phyloP scores from a whole-genome alignment of 2,113 vertebrate species.

The Zosterops borbonicus region DNA sequence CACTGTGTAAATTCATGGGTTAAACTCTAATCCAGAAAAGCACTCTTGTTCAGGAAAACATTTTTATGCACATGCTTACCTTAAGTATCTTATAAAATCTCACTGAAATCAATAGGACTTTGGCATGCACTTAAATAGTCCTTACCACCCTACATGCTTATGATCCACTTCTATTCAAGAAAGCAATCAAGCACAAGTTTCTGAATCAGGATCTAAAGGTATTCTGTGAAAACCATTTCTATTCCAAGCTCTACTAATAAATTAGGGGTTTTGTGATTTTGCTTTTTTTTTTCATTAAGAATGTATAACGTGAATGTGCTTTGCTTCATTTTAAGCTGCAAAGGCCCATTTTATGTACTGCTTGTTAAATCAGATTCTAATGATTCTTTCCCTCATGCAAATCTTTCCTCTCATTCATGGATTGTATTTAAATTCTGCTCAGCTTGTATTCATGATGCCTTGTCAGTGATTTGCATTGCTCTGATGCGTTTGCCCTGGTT shows the following conservation, averaged over 20 bases:
- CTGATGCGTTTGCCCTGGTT: conserved; percentile 65
- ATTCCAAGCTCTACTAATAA: conserved; percentile 57
- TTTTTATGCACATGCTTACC: background rate
- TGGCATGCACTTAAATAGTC: conserved; percentile 52
- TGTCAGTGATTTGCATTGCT: conserved; percentile 71
- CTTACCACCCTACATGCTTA: conserved; percentile 52
- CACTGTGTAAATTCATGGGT: background rate
- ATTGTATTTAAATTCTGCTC: conserved; percentile 72
- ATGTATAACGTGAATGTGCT: conserved; percentile 53
- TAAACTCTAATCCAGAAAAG: conserved; percentile 13
- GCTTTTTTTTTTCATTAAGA: conserved; percentile 49
- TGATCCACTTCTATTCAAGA: conserved; percentile 58
- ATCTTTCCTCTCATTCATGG: conserved; percentile 71
- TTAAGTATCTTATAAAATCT: conserved; percentile 33
- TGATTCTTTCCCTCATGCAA: conserved; percentile 69
- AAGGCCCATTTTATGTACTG: conserved; percentile 61
- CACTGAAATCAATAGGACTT: conserved; percentile 49
- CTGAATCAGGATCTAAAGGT: conserved; percentile 62
- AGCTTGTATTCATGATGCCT: conserved; percentile 69
- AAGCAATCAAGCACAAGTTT: conserved; percentile 64
- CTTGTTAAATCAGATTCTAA: conserved; percentile 73
- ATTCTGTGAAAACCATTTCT: conserved; percentile 61
- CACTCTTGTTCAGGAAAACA: background rate
- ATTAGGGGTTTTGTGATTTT: conserved; percentile 54
- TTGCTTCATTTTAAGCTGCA: conserved; percentile 62